Conservation (phyloP, 2,113 vertebrate species). For the Globicephala melas region DNA sequence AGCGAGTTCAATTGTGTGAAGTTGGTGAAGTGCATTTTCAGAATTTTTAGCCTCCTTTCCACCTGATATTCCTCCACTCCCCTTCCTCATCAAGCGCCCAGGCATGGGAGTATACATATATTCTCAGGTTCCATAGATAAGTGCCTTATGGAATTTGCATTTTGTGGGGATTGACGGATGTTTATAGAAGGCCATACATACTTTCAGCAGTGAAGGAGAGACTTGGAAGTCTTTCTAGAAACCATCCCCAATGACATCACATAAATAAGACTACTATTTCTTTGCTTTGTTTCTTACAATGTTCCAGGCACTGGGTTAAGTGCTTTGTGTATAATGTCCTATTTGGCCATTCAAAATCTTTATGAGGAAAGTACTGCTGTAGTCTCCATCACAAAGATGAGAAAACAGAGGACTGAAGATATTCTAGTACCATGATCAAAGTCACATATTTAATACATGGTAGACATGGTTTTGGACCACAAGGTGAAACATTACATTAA, state of each 20-base stretch:
- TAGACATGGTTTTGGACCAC: not conserved
- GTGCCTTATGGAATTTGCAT: not conserved
- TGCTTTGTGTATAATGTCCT: not conserved
- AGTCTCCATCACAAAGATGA: not conserved
- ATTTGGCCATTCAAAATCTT: not conserved
- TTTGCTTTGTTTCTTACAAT: not conserved
- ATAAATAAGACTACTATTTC: not conserved
- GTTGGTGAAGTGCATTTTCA: not conserved
- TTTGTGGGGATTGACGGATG: not conserved
- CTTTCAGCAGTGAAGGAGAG: not conserved
- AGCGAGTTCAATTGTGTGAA: not conserved
- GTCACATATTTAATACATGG: not conserved
- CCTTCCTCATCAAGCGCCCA: not conserved
- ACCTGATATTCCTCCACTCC: not conserved
- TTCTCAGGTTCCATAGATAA: not conserved
- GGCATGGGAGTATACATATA: not conserved
- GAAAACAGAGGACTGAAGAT: not conserved
- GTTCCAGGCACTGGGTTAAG: not conserved
- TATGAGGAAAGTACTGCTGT: not conserved
- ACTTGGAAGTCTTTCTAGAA: not conserved
- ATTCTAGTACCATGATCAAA: not conserved
- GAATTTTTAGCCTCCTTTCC: not conserved
- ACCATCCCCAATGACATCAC: not conserved
- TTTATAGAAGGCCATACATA: not conserved
- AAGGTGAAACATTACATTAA: not conserved